These are phyloP conservation scores for Todiramphus chloris DNA, from an alignment of 2,113 vertebrate species.

Conservation along the genomic window DNA sequence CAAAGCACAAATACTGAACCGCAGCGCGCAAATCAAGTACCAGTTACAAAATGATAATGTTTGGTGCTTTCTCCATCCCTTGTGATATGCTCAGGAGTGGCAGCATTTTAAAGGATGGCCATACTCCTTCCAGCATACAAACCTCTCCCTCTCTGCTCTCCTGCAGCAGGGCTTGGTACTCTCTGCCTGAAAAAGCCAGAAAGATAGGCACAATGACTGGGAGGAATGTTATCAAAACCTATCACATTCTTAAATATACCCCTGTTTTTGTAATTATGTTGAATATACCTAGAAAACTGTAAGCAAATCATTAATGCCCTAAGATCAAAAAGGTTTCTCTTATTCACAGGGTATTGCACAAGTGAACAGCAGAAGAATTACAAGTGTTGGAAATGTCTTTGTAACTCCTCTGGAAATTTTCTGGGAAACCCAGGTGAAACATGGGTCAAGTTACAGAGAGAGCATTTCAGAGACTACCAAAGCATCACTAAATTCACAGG, in stretches of 20 bases:
- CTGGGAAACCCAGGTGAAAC: neutral
- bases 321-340: neutral
- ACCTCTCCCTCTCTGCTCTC: neutral
- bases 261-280: neutral
- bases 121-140: neutral
- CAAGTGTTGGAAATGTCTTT: neutral
- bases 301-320: neutral
- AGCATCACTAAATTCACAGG: neutral
- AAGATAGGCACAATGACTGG: rapidly evolving
- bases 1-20: neutral
- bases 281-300: neutral
- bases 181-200: neutral
- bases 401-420: neutral
- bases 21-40: neutral
- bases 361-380: neutral
- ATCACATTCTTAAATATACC: neutral
- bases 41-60: neutral
- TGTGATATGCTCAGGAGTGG: neutral
- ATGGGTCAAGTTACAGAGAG: neutral
- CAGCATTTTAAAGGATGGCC: neutral
- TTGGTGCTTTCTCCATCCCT: neutral
- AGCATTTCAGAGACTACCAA: neutral
- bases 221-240: neutral
- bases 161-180: neutral
- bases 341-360: neutral